Conservation (phyloP, 2,888 invertebrate species). For the Plagodis pulveraria region DNA sequence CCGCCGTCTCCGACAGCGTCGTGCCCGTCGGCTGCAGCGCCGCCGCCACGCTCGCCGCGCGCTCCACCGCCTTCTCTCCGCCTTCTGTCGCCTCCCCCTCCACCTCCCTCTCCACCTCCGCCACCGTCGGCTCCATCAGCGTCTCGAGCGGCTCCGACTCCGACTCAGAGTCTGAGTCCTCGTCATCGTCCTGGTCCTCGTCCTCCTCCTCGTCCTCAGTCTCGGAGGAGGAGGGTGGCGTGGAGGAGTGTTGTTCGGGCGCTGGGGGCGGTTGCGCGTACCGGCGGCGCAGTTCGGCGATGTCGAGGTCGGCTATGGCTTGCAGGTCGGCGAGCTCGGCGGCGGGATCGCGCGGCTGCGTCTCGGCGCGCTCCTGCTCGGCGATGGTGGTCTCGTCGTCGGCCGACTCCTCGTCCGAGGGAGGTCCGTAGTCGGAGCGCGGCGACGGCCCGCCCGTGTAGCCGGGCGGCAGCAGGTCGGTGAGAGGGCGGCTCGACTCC, state of each 20-base stretch:
- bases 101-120: conserved; percentile 26
- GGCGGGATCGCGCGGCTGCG: conserved; percentile 79
- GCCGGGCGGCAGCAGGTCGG: conserved; percentile 94
- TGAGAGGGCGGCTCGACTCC: conserved; percentile 95
- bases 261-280: conserved; percentile 70
- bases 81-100: conserved; percentile 46
- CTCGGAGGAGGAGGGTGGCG: not conserved
- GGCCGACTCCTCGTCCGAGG: conserved; percentile 86
- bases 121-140: conserved; percentile 37
- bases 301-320: conserved; percentile 91
- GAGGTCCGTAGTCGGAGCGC: conserved; percentile 68
- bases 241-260: not conserved
- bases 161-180: conserved; percentile 23
- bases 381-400: conserved; percentile 84
- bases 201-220: conserved; percentile 39
- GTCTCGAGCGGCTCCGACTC: conserved; percentile 39
- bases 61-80: conserved; percentile 89
- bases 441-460: conserved; percentile 70
- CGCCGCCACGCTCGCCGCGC: conserved; percentile 97
- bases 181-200: conserved; percentile 31
- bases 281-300: conserved; percentile 92
- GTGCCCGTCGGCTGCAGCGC: conserved; percentile 99
- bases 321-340: conserved; percentile 91
- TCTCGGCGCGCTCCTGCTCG: conserved; percentile 86
- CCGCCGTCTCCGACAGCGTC: conserved; percentile 96